Base-by-base conservation (phyloP, 2,113 vertebrate genomes). In the Camelus bactrianus region DNA sequence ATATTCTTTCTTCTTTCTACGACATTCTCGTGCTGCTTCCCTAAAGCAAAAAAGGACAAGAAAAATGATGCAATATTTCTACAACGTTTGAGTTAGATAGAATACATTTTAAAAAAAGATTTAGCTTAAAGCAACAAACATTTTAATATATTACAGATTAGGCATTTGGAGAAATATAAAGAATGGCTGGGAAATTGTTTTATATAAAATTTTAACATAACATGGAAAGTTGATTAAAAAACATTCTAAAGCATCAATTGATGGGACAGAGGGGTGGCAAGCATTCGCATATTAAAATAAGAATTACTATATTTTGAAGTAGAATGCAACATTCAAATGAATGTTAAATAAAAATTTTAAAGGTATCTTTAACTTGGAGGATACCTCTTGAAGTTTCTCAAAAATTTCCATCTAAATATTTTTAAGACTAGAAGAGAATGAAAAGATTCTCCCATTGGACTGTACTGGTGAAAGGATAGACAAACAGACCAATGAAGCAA, bases 1-100 rank as follows among this genome's bases (percentile, higher is more conserved):
- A 60, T 99, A 99, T 96, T 99, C 99, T 97, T 99, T 99, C 98
- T 99, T 99, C 99, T 99, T 99, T 97, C 99, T 98, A 96, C 99
- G 99, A 97, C 99, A 99, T 97, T 99, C 99, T 38, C 99, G 99
- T 93, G 99, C 99, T 95, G 99, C 99, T 98, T 99, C 99, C 99
- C 99, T 99, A 99, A 98, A 98, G 95, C 32, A 98, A 97, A 98
- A 98, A 93, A 97, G 9, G 22, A 93, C 48, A 97, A 79, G 94
- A 58, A 98, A 96, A 94, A 72, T 84, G 58, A 96, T 3, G 35
- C 42, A 91, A 64, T 50, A 80, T 80, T 82, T 79, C 30, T 52
- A 0, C 24, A 75, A 28, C 62, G 62, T 14, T 93, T 65, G 82
- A 58, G 22, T 28, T 89, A 67, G 30, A 83, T 69, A 60, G 26